Evolutionary conservation across 2,113 vertebrate genomes (phyloP).

Genomic region (Tychaedon coryphoeus): DNA sequence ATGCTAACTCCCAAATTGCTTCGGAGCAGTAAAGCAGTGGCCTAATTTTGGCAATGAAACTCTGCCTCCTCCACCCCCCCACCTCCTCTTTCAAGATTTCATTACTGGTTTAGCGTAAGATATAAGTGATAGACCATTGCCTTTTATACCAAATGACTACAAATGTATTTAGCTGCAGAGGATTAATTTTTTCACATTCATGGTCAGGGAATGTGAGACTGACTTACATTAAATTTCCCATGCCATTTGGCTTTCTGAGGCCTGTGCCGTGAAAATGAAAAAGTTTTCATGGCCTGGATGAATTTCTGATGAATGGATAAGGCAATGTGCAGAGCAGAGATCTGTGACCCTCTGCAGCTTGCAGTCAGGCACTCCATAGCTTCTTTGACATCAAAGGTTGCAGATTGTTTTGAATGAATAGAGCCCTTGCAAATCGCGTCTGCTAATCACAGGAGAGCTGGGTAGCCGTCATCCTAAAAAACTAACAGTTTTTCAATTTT

Average conservation of each 20-base stretch:
- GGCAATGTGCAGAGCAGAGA: slow-evolving; percentile 22
- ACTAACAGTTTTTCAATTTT: not conserved
- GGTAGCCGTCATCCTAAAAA: not conserved
- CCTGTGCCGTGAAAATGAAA: slow-evolving; percentile 47
- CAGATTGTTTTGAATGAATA: slow-evolving; percentile 69
- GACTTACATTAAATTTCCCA: slow-evolving; percentile 67
- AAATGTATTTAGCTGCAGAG: slow-evolving; percentile 38
- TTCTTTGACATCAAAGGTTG: slow-evolving; percentile 71
- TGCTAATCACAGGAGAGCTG: slow-evolving; percentile 19
- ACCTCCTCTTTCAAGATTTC: not conserved
- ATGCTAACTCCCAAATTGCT: not conserved
- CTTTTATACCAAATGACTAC: slow-evolving; percentile 46
- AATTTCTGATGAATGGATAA: slow-evolving; percentile 72
- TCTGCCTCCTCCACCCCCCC: not conserved
- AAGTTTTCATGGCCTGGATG: slow-evolving; percentile 60
- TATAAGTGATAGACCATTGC: slow-evolving; percentile 29
- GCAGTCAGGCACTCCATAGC: slow-evolving; percentile 26
- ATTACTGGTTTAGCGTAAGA: not conserved
- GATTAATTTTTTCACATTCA: slow-evolving; percentile 56
- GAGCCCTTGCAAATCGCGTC: slow-evolving; percentile 45
- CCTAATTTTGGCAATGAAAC: not conserved
- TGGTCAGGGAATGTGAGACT: slow-evolving; percentile 30
- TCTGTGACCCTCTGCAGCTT: slow-evolving; percentile 56
- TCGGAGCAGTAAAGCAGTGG: fast-evolving
- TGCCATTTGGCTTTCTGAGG: slow-evolving; percentile 56